Base-by-base conservation (phyloP, 2,797 vertebrate genomes). In the Craterocephalus amniculus region DNA sequence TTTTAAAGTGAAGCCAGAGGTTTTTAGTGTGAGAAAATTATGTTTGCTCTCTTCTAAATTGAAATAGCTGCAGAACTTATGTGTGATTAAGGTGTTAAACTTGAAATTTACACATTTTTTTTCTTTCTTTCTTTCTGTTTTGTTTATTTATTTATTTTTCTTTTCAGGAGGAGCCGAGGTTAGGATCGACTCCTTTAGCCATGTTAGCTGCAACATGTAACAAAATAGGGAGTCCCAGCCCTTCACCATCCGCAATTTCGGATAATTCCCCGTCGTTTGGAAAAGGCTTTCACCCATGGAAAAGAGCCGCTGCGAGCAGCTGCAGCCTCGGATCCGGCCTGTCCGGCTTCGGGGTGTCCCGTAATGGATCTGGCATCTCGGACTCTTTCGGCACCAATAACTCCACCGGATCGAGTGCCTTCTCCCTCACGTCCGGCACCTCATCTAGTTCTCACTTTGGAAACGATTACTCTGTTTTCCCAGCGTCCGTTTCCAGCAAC, bases 201-300 rank as follows among this genome's bases (percentile, higher is more conserved):
- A 99, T 99, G 97, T 94, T 99, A 74, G 97, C 97, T 80, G 97
- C 97, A 86, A 99, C 97, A 92, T 99, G 97, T 83, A 99, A 98
- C 91, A 99, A 99, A 94, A 99, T 99, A 89, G 97, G 97, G 92
- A 98, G 96, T 87, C 95, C 97, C 90, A 97, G 96, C 94, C 97
- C 97, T 76, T 99, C 97, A 76, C 96, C 96, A 35, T 98, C 97
- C 18, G 85, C 97, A 38, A 94, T 98, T 83, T 96, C 97, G 92
- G 97, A 99, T 95, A 96, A 95, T 87, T 90, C 96, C 8, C 93
- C 96, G 36, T 95, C 96, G 1, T 98, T 97, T 90, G 96, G 95
- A 52, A 98, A 98, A 90, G 97, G 97, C 67, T 99, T 99, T 91
- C 97, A 99, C 74, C 97, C 97, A 51, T 99, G 97, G 97, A 99